phyloP scores from a whole-genome alignment of 2,797 vertebrate genomes.

The Chiloscyllium punctatum region DNA sequence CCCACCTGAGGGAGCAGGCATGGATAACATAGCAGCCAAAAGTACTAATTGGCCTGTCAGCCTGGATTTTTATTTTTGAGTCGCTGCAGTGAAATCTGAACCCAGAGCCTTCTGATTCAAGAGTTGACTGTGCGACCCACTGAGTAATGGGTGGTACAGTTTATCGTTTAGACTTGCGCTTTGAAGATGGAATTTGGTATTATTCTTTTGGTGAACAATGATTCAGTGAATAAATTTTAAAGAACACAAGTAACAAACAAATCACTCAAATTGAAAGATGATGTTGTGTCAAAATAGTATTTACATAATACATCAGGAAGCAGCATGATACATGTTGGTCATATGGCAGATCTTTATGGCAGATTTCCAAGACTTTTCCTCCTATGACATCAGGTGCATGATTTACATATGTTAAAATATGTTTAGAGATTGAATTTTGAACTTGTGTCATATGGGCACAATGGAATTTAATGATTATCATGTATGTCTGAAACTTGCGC shows the following conservation, averaged over 20 bases:
- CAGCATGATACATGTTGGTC: not conserved
- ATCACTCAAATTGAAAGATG: not conserved
- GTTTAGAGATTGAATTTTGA: too few species aligned
- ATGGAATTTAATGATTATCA: too few species aligned
- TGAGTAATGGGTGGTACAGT: not conserved
- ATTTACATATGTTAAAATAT: too few species aligned
- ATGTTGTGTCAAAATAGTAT: not conserved
- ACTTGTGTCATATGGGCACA: too few species aligned
- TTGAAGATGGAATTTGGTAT: not conserved
- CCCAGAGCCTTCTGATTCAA: not conserved
- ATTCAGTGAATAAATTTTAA: not conserved
- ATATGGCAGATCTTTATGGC: not conserved
- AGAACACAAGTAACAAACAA: not conserved
- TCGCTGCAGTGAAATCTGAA: not conserved
- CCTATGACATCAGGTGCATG: too few species aligned
- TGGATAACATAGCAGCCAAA: not conserved
- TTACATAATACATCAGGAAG: not conserved
- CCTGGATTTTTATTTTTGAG: not conserved
- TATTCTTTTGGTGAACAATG: not conserved
- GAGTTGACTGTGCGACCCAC: not conserved
- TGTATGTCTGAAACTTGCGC: too few species aligned
- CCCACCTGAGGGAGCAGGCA: too few species aligned
- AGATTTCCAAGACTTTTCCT: not conserved
- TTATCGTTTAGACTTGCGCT: not conserved
- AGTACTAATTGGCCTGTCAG: not conserved